phyloP scores from a whole-genome alignment of 2,888 invertebrate genomes.

The Xestia c-nigrum region DNA sequence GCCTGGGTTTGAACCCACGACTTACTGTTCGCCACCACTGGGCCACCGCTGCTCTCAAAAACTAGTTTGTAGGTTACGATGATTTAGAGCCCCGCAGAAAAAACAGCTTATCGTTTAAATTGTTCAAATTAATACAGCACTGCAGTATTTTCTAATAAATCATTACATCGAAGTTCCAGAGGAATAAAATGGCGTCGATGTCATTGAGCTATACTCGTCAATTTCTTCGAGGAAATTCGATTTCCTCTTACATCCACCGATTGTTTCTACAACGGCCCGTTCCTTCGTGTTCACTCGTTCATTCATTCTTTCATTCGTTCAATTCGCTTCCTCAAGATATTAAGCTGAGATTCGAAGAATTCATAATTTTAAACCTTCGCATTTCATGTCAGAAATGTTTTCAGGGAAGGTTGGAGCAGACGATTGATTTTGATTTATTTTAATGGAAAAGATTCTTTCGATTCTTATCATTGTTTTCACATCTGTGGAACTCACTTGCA shows the following conservation, averaged over 20 bases:
- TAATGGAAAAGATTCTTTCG: not conserved
- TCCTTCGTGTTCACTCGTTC: conserved; percentile 64
- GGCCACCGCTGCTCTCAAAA: too few relatives aligned
- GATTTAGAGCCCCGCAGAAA: not conserved
- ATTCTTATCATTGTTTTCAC: conserved; percentile 5
- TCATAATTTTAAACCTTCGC: conserved; percentile 51
- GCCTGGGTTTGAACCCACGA: too few relatives aligned
- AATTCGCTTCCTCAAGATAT: conserved; percentile 53
- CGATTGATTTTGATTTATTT: conserved; percentile 28
- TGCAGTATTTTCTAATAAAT: conserved; percentile 37
- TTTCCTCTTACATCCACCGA: conserved; percentile 65
- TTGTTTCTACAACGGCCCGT: conserved; percentile 62
- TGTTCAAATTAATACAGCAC: not conserved
- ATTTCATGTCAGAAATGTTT: conserved; percentile 3
- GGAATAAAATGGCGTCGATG: conserved; percentile 52
- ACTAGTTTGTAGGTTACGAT: not conserved
- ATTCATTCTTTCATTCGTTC: conserved; percentile 64
- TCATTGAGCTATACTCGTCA: conserved; percentile 66
- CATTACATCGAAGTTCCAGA: conserved; percentile 38
- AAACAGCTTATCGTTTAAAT: rapidly evolving
- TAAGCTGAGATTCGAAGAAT: conserved; percentile 48
- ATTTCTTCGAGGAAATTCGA: conserved; percentile 68
- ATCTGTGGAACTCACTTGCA: not conserved
- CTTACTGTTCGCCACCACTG: too few relatives aligned
- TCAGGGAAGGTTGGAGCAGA: conserved; percentile 1